Base-by-base conservation (phyloP, 2,888 invertebrate species). In the Agonopterix heracliana region DNA sequence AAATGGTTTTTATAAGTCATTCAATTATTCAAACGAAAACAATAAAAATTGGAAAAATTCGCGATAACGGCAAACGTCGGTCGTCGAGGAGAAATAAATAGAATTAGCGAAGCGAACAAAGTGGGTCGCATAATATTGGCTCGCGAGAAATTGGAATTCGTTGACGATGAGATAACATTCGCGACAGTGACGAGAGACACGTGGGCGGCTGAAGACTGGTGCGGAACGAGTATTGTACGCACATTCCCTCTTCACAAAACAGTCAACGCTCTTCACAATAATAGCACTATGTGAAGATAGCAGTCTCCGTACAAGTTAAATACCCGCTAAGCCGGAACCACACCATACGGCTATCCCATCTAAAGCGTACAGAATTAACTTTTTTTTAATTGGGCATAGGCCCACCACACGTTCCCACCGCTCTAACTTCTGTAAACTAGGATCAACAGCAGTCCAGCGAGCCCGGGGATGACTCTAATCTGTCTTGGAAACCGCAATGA, bases 121-220 rank as follows among this genome's bases (percentile, higher is more conserved):
- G 62, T 81, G 62, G 78, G 78, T 75, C 76, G 72, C 59, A 55
- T 54, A 60, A 64, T 65, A 66, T 69, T 63, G 65, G 66, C 63
- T 60, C 60, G 55, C 53, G 59, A 63, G 66, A 68, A 76, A 78
- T 78, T 72, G 14, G 42, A 36, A 52, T 49, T 49, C 46, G 44
- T 44, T 42, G 35, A 12, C 7, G 46, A 43, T 59, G 66, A 67
- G 66, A 76, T 68, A 72, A 70, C 65, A 68, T 68, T 72, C 55
- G 64, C 68, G 75, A 77, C 78, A 74, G 71, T 78, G 78, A 78
- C 66, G 72, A 71, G 62, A 54, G 62, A 63, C 61, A 64, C 56
- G 81, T 80, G 75, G 80, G 79, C 64, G 74, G 64, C 56, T 59
- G 68, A 60, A 59, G 66, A 72, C 66, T 54, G 59, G 57, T 61